Base-by-base conservation (phyloP, 2,888 invertebrate species). In the Mesorhabditis spiculigera region DNA sequence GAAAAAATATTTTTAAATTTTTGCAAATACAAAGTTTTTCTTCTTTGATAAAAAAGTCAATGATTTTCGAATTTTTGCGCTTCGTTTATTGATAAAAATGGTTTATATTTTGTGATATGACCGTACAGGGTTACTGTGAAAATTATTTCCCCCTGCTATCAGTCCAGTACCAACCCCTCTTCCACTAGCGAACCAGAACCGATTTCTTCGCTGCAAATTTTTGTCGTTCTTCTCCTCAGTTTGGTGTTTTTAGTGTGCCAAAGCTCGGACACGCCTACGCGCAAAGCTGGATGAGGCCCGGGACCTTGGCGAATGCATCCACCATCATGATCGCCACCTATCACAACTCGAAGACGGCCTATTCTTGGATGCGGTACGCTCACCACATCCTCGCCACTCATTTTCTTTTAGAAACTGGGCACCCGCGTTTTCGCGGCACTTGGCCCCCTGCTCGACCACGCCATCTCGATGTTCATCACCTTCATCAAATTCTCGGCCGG, bases 301-400 rank as follows among this genome's bases (percentile, higher is more conserved):
- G 10, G 58, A 50, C 58, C n/a, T 50, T 13, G 8, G 10, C 8
- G 58, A 50, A 50, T 50, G 58, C 58, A 50, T 50, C 58, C 8
- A 10, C n/a, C 58, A 50, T 10, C 58, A 50, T n/a, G 58, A 50
- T n/a, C 8, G n/a, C 10, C 58, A 50, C 58, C n/a, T 50, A n/a
- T 13, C 8, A n/a, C 58, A 13, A n/a, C 8, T 50, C 58, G 58
- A 50, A n/a, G 58, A 50, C 10, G 10, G 58, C 8, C 58, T 50
- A 13, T 50, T 50, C n/a, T n/a, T 50, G 58, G 58, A 50, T n/a
- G n/a, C 58, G 58, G 58, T 50, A 13, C n/a, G 58, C n/a, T 50
- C n/a, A n/a, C 58, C n/a, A 50, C n/a, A n/a, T 10, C n/a, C 8
- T 3, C 58, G n/a, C 58, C 10, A 50, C 58, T 50, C n/a, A 13